Base-by-base conservation (phyloP, 2,113 vertebrate species). In the Setophaga petechia region DNA sequence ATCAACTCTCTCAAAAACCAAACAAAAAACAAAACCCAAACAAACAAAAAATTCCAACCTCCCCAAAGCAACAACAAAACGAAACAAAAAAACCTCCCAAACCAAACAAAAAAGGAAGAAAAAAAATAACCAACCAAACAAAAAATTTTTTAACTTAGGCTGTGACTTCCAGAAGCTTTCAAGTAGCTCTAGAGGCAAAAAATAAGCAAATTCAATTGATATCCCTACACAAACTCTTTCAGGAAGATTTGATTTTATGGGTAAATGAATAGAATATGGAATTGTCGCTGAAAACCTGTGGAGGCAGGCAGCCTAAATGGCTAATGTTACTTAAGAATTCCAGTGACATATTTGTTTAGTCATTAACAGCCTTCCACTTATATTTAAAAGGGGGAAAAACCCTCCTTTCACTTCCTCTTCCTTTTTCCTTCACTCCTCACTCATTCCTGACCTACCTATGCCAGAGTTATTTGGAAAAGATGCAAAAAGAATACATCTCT, bases 201-300 rank as follows among this genome's bases (percentile, higher is more conserved):
- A 41, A 8, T 17, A 20, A 63, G 5, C 9, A 55, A 63, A 77
- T 59, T 39, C 33, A 61, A 62, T 52, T 2, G 12, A 69, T 21
- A 49, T 12, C 2, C 1, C 1, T 27, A 54, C 4, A 72, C 2
- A 46, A 12, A 4, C 1, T 74, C 6, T 20, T 66, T 55, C 27
- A 69, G 7, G 15, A 78, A 83, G 5, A 6, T 2, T 44, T 65
- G 8, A 16, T 79, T 78, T 16, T 57, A n/a, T 9, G 1, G 9
- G 39, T 86, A 44, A 82, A 6, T 43, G 11, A 86, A 10, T 24
- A 4, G 24, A 11, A 69, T 41, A 17, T 28, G 20, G 25, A 15
- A 61, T 51, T 78, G 55, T 16, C 61, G 9, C 2, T 62, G 47
- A 88, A 88, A 81, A 77, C 12, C 35, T 63, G 23, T 68, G 28